Evolutionary conservation across 2,113 vertebrate species (phyloP).

Genomic region (Ophthalmolycus amberensis): DNA sequence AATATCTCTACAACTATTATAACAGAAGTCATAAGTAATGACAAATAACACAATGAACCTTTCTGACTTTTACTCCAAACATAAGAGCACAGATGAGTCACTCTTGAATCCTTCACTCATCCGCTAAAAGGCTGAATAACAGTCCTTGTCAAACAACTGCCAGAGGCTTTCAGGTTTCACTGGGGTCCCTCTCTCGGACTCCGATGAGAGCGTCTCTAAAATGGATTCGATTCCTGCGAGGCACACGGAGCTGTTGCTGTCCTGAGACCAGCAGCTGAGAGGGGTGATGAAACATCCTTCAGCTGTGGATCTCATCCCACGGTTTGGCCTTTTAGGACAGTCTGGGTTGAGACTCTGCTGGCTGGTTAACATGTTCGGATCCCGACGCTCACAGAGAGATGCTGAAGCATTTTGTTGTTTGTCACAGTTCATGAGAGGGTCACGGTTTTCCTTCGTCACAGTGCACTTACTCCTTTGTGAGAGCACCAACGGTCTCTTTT

Average conservation of each 20-base stretch:
- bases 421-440: neutral
- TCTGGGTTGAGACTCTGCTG: neutral
- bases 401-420: conserved; percentile 26
- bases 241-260: conserved; percentile 63
- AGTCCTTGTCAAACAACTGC: conserved; percentile 79
- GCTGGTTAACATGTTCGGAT: neutral
- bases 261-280: conserved; percentile 75
- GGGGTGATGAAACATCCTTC: conserved; percentile 55
- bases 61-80: conserved; percentile 10
- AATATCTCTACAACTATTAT: conserved; percentile 5
- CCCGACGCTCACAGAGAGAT: conserved; percentile 17
- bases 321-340: neutral
- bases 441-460: conserved; percentile 56
- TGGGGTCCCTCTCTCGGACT: conserved; percentile 20
- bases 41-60: neutral
- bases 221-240: conserved; percentile 40
- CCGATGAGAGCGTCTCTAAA: conserved; percentile 40
- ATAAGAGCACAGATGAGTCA: neutral
- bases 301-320: conserved; percentile 12
- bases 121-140: conserved; percentile 45
- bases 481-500: conserved; percentile 66
- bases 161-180: conserved; percentile 60
- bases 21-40: conserved; percentile 11
- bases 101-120: neutral
- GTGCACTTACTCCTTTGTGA: conserved; percentile 50